These are phyloP conservation scores for Metellina segmentata DNA, from an alignment of 2,888 invertebrate genomes.

Conservation along the genomic window DNA sequence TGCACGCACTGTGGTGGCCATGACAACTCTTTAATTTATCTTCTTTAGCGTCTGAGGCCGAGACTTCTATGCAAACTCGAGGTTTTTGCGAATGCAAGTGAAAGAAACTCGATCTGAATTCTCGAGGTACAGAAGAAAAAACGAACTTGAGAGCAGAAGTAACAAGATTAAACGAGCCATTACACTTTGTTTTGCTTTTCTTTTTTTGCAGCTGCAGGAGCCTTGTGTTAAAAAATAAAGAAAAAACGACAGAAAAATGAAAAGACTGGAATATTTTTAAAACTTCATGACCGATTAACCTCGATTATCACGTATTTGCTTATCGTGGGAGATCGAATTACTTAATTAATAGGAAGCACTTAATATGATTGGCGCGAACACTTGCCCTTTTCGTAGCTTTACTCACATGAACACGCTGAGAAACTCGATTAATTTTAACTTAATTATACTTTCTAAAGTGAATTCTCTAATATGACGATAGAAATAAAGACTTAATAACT, in stretches of 20 bases:
- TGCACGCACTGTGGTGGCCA: neutral
- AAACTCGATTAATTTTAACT: no score
- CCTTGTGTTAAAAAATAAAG: neutral
- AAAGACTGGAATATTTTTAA: neutral
- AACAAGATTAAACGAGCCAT: neutral
- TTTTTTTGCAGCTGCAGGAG: neutral
- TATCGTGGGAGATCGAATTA: neutral
- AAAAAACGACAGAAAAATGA: neutral
- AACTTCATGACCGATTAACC: slow-evolving; percentile 1
- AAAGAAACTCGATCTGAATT: neutral
- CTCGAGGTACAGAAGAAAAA: neutral
- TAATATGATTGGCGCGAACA: neutral
- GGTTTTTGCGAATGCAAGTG: neutral
- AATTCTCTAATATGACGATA: no score
- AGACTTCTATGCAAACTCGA: neutral
- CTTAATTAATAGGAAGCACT: neutral
- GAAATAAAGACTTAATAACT: no score
- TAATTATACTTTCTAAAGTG: no score
- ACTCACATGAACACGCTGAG: no score
- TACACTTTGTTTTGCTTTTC: neutral
- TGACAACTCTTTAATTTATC: neutral
- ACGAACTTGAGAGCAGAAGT: neutral
- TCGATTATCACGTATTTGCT: neutral
- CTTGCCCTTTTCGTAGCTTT: neutral
- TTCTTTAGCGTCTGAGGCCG: neutral